Conservation (phyloP, 2,113 vertebrate genomes). For the Tichodroma muraria region DNA sequence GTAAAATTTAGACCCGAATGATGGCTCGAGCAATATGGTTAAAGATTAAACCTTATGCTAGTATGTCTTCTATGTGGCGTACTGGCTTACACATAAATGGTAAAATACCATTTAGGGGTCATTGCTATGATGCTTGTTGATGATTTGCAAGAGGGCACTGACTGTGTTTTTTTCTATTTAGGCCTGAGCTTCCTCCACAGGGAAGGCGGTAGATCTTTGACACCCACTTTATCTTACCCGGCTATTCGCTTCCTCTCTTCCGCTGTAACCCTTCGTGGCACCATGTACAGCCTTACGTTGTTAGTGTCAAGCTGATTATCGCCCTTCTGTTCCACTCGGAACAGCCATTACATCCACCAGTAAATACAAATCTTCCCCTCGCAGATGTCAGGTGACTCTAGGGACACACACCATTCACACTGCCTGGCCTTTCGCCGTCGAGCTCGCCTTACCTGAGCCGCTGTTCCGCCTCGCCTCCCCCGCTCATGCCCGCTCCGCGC, state of each 20-base stretch:
- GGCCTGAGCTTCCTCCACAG: not conserved
- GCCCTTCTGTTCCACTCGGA: not conserved
- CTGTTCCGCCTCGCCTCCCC: rapidly evolving
- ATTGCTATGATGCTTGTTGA: not conserved
- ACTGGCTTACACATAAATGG: not conserved
- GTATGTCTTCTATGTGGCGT: not conserved
- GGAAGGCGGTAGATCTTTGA: rapidly evolving
- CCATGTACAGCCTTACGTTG: rapidly evolving
- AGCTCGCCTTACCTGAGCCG: not conserved
- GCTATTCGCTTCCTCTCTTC: not conserved
- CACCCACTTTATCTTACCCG: not conserved
- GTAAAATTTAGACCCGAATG: not conserved
- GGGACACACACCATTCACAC: rapidly evolving
- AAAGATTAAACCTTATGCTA: not conserved
- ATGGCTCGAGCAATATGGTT: not conserved
- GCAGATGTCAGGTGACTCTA: rapidly evolving
- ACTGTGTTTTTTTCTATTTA: not conserved
- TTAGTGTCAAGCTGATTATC: too few species aligned
- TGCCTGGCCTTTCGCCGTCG: rapidly evolving
- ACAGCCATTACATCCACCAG: not conserved
- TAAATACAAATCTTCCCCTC: not conserved
- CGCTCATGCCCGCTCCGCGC: rapidly evolving
- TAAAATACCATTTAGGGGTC: not conserved
- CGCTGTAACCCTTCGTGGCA: not conserved
- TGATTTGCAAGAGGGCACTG: not conserved